These are phyloP conservation scores for Brenthis daphne DNA, from an alignment of 2,888 invertebrate genomes.

Conservation along the genomic window DNA sequence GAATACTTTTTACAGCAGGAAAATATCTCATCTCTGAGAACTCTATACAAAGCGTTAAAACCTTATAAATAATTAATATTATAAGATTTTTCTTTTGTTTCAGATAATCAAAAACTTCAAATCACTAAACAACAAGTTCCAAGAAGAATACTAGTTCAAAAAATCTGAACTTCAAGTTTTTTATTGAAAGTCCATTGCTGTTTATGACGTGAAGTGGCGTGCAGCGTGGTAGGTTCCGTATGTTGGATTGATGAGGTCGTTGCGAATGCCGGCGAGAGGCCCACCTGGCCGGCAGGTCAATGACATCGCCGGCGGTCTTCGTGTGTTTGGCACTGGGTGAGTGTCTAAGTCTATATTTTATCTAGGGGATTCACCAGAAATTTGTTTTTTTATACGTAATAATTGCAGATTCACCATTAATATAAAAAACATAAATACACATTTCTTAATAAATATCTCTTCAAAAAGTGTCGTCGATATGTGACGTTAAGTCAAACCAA, in stretches of 20 bases:
- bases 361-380: too few relatives aligned
- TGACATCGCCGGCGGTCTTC: constrained; percentile 71
- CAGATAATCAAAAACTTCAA: background rate
- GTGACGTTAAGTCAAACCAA: too few relatives aligned
- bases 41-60: too few relatives aligned
- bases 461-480: too few relatives aligned
- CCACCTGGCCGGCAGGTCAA: constrained; percentile 73
- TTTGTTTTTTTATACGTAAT: too few relatives aligned
- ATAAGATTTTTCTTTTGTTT: constrained; percentile 1
- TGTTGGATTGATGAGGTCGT: constrained; percentile 62
- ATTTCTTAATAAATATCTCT: too few relatives aligned
- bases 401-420: too few relatives aligned
- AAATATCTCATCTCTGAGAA: too few relatives aligned
- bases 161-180: background rate
- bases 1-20: too few relatives aligned
- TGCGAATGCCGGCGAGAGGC: constrained; percentile 69
- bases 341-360: constrained; percentile 38
- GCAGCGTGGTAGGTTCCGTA: constrained; percentile 39
- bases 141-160: background rate
- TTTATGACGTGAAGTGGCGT: constrained; percentile 12
- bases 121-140: background rate
- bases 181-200: background rate
- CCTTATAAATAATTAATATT: background rate
- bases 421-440: too few relatives aligned
- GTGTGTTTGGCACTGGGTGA: constrained; percentile 70